phyloP scores from a whole-genome alignment of 1,140 invertebrate genomes.

The Heliothis virescens region DNA sequence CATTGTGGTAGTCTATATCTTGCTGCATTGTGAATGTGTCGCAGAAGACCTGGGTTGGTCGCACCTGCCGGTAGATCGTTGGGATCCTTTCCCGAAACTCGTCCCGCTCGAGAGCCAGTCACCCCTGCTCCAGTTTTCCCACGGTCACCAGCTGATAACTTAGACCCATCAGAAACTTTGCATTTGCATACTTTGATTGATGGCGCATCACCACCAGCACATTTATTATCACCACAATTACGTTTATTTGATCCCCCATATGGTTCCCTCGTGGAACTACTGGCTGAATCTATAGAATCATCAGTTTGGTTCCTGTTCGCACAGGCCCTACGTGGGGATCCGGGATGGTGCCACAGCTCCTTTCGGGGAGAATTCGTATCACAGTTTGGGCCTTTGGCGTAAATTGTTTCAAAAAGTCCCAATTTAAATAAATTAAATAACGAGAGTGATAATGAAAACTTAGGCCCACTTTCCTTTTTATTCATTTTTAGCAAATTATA shows the following conservation, averaged over 20 bases:
- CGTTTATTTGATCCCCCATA: background rate
- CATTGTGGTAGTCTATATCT: conserved; percentile 78
- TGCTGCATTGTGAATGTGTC: conserved; percentile 78
- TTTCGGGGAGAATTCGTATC: conserved; percentile 62
- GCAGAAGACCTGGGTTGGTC: conserved; percentile 73
- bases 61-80: conserved; percentile 66
- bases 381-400: conserved; percentile 69
- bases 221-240: conserved; percentile 55
- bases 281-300: background rate
- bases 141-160: conserved; percentile 64
- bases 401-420: conserved; percentile 67
- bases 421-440: conserved; percentile 66
- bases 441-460: conserved; percentile 30
- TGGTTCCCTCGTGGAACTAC: background rate
- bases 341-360: conserved; percentile 36
- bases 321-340: background rate
- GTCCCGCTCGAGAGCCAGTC: conserved; percentile 72
- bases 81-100: conserved; percentile 59
- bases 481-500: conserved; percentile 46
- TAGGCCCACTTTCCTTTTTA: conserved; percentile 32
- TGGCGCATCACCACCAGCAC: conserved; percentile 64
- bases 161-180: conserved; percentile 52
- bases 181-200: conserved; percentile 57
- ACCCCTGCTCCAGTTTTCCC: conserved; percentile 80
- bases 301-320: background rate